phyloP scores from a whole-genome alignment of 2,888 invertebrate species.

The Erannis defoliaria region DNA sequence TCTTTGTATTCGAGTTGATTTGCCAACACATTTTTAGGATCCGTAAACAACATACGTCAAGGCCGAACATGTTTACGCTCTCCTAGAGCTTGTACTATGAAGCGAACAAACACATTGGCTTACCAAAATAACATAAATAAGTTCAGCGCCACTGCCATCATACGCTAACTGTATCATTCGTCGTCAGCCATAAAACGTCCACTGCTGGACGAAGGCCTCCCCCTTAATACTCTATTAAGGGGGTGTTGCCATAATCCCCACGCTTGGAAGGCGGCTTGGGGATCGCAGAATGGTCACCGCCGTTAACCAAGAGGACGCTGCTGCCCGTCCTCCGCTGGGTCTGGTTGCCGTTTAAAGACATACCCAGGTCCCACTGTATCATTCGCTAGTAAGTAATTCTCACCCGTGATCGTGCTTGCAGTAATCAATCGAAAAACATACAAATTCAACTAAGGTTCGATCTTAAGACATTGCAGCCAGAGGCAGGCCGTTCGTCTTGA shows the following conservation, averaged over 20 bases:
- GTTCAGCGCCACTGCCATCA: slow-evolving; percentile 7
- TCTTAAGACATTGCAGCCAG: slow-evolving; percentile 8
- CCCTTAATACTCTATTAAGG: too few species aligned
- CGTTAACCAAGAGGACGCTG: too few species aligned
- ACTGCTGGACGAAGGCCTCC: too few species aligned
- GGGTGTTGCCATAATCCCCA: too few species aligned
- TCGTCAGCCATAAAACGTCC: too few species aligned
- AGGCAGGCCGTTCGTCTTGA: slow-evolving; percentile 6
- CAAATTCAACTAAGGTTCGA: slow-evolving; percentile 1
- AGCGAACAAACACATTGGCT: slow-evolving; percentile 51
- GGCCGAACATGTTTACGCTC: slow-evolving; percentile 74
- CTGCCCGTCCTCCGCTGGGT: too few species aligned
- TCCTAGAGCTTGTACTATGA: slow-evolving; percentile 55
- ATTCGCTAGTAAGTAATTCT: too few species aligned
- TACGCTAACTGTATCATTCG: too few species aligned
- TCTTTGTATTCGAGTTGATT: slow-evolving; percentile 61
- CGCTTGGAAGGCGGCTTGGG: too few species aligned
- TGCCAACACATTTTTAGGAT: slow-evolving; percentile 70
- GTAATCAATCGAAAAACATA: neutral
- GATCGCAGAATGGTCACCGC: too few species aligned
- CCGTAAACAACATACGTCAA: slow-evolving; percentile 76
- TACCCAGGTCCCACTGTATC: too few species aligned
- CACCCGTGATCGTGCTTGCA: neutral
- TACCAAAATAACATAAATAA: slow-evolving; percentile 48
- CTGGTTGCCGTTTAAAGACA: too few species aligned